Evolutionary conservation across 2,113 vertebrate genomes (phyloP), one percentile per base, ranked within the genome.

Genomic region (Rousettus leschenaultii): DNA sequence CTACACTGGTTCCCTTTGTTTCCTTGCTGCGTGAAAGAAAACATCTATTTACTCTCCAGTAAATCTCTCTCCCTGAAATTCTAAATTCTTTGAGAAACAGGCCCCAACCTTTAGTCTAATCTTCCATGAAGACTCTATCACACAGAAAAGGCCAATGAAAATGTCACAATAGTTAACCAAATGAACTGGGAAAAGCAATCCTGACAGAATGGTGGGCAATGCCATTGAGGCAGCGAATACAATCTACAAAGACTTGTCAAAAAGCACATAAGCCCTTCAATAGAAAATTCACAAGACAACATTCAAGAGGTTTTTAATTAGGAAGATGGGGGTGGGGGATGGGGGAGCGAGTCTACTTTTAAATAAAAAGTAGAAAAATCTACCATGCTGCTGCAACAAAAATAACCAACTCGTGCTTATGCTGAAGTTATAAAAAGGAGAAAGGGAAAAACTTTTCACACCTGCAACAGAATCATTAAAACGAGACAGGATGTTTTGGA

Each of bases 291-390:
- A 22, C 18, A n/a, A 59, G 15, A 63, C 51, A 63, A 51, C 28
- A 70, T 28, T 53, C n/a, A 91, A 86, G 33, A 11, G 43, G 74
- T 55, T 88, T 78, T 51, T 86, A 89, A 74, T 45, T 26, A 83
- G 61, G 22, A 86, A 82, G 30, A 35, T 48, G 9, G 2, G 11
- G 2, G 33, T 7, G 71, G 3, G 24, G 22, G 30, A 66, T 3
- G 2, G 18, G 22, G 28, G 30, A 73, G 3, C n/a, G 89, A 97
- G 80, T 77, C 71, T 45, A 89, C 74, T 97, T 98, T 97, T 95
- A 97, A 94, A 96, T 96, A 95, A 98, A 97, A 93, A 89, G 61
- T 84, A 74, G 89, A 93, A 97, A 96, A 86, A 86, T n/a, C 78
- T 68, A 89, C 93, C 90, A 89, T 6, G 92, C 79, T 65, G 21